Evolutionary conservation across 2,888 invertebrate genomes (phyloP), one percentile per base, ranked within the genome.

Genomic region (Drosophila bunnanda): DNA sequence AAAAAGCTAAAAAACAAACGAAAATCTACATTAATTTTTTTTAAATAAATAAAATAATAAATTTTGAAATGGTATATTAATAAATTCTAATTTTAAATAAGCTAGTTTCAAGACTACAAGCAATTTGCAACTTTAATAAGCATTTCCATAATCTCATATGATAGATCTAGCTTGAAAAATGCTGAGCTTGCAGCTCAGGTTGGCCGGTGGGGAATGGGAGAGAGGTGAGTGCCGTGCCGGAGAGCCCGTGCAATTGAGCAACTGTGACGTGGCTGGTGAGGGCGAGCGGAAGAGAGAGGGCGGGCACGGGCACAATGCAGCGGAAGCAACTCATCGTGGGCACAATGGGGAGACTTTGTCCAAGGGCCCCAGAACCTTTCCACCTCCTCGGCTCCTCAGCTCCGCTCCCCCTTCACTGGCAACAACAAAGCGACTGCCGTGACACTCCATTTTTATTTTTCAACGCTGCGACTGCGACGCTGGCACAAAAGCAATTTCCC

Each of bases 381-480:
- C 68, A 15, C 44, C 56, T 7, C 50, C 55, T 25, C 15, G 30
- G 28, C 56, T 58, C 46, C 8, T 28, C 46, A 22, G 1, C 55
- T 9, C 34, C 25, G 43, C 17, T 41, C 4, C 28, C 22, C 30
- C 30, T 8, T 57, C 20, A 30, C 30, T 10, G 53, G 12, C 38
- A 32, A 25, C 34, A 48, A 25, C 41, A 77, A 77, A 74, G 73
- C 81, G 75, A 66, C 75, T 74, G 81, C 83, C 88, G 81, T 88
- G 86, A 83, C 85, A 85, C 85, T 85, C 85, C 85, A 85, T 85
- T 85, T 85, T 88, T 85, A 88, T 85, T 85, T 85, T 54, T 71
- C 74, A 73, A 70, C 72, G 68, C 75, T 77, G 75, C 62, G 77
- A 60, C 75, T 77, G 75, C 62, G 77, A 60, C 68, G 56, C 64